phyloP scores from a whole-genome alignment of 1,140 invertebrate species.

The Drosophila repletoides region DNA sequence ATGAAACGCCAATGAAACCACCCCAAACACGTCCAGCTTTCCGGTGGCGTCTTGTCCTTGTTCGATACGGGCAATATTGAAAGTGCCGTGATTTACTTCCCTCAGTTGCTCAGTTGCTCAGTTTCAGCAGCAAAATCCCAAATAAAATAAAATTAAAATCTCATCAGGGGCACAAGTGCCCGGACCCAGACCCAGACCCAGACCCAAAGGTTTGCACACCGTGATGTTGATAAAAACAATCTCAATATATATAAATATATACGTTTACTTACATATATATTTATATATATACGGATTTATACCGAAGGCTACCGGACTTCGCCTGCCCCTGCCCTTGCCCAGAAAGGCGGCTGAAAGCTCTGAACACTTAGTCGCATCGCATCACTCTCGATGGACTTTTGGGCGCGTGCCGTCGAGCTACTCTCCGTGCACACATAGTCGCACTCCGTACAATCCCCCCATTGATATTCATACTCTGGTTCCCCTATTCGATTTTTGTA shows the following conservation, averaged over 20 bases:
- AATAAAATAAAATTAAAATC: slow-evolving; percentile 80
- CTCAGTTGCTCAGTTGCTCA: slow-evolving; percentile 19
- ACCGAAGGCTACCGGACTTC: slow-evolving; percentile 12
- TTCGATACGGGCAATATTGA: slow-evolving; percentile 49
- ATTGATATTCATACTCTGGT: slow-evolving; percentile 80
- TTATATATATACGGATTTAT: neutral
- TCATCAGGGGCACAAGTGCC: slow-evolving; percentile 73
- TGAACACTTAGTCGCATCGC: slow-evolving; percentile 51
- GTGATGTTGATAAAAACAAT: slow-evolving; percentile 74
- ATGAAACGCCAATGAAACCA: neutral
- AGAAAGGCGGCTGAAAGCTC: neutral
- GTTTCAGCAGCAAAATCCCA: slow-evolving; percentile 43
- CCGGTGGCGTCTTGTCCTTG: slow-evolving; percentile 23
- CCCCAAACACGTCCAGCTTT: slow-evolving; percentile 17
- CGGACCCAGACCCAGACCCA: slow-evolving; percentile 17
- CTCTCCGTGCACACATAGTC: too few relatives aligned
- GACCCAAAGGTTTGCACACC: slow-evolving; percentile 33
- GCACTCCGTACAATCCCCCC: slow-evolving; percentile 66
- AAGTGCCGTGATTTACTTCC: slow-evolving; percentile 69
- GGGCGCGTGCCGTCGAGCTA: slow-evolving; percentile 62
- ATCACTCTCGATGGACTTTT: slow-evolving; percentile 33
- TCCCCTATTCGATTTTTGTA: slow-evolving; percentile 74
- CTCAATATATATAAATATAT: slow-evolving; percentile 42
- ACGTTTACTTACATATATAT: neutral
- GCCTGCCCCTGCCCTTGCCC: neutral